phyloP scores from a whole-genome alignment of 2,888 invertebrate genomes.

The Archips xylosteana region DNA sequence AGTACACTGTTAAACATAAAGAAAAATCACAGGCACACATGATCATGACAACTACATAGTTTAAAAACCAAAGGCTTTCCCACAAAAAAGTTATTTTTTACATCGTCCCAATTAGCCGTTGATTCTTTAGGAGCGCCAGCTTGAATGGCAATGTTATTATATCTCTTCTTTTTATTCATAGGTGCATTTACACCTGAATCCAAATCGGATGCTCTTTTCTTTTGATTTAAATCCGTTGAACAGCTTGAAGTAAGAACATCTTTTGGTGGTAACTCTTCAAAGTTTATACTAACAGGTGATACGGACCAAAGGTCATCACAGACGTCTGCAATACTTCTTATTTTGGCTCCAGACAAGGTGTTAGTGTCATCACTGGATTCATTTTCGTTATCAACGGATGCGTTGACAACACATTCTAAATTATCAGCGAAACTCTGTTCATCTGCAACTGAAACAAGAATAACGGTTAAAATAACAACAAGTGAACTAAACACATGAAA shows the following conservation, averaged over 20 bases:
- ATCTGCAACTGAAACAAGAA: background rate
- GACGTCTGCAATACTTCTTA: background rate
- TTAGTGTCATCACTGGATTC: background rate
- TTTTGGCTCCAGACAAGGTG: background rate
- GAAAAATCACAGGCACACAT: constrained; percentile 37
- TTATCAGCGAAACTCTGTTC: background rate
- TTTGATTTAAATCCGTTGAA: background rate
- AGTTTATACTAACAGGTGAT: background rate
- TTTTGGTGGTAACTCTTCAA: background rate
- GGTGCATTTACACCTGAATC: background rate
- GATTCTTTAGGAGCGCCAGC: constrained; percentile 20
- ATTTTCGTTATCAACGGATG: background rate
- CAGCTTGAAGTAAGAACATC: background rate
- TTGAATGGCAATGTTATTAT: constrained; percentile 14
- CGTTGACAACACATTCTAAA: background rate
- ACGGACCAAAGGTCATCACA: constrained; percentile 29
- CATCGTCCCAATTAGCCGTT: constrained; percentile 29
- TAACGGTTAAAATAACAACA: background rate
- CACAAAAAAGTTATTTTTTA: constrained; percentile 44
- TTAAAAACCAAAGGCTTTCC: constrained; percentile 44
- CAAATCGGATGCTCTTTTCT: constrained; percentile 3
- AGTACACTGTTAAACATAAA: no score
- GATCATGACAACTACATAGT: constrained; percentile 46
- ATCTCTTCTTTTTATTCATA: constrained; percentile 1
- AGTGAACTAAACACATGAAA: background rate